A percentile compares a stretch with the other conserved stretches of the same genome.
Evolutionary conservation across 2,888 invertebrate species (phyloP).

Genomic region (Drosophila macrothrix): DNA sequence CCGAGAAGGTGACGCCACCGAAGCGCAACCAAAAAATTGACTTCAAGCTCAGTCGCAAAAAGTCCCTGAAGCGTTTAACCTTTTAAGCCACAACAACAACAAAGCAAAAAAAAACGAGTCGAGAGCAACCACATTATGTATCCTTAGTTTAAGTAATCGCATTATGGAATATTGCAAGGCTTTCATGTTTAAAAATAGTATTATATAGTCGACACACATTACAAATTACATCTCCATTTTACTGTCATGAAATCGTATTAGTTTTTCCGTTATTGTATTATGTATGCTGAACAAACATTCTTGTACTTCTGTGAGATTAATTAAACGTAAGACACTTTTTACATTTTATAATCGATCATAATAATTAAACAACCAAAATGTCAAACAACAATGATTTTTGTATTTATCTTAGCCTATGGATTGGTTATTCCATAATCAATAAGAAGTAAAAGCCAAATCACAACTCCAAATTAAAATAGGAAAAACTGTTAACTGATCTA

Average conservation of each 20-base stretch:
- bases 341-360: slow-evolving; percentile 36
- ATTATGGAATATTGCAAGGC: slow-evolving; percentile 33
- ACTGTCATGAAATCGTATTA: slow-evolving; percentile 27
- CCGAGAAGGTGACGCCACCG: slow-evolving; percentile 62
- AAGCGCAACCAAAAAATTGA: slow-evolving; percentile 59
- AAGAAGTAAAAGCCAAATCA: not conserved
- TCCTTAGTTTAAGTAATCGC: slow-evolving; percentile 21
- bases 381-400: no score
- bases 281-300: slow-evolving; percentile 59
- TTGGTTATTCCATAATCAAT: not conserved
- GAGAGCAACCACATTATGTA: slow-evolving; percentile 17
- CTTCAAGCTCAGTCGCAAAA: slow-evolving; percentile 64
- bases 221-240: slow-evolving; percentile 17
- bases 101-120: not conserved
- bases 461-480: not conserved
- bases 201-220: slow-evolving; percentile 39
- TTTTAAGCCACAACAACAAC: slow-evolving; percentile 44
- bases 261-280: slow-evolving; percentile 11
- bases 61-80: slow-evolving; percentile 66
- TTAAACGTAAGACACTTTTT: slow-evolving; percentile 55
- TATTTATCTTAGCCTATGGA: not conserved
- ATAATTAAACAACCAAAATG: slow-evolving; percentile 19
- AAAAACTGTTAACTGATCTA: not conserved
- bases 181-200: slow-evolving; percentile 43
- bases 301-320: slow-evolving; percentile 75